Conservation (phyloP, 2,888 invertebrate species). For the Mythimna impura region DNA sequence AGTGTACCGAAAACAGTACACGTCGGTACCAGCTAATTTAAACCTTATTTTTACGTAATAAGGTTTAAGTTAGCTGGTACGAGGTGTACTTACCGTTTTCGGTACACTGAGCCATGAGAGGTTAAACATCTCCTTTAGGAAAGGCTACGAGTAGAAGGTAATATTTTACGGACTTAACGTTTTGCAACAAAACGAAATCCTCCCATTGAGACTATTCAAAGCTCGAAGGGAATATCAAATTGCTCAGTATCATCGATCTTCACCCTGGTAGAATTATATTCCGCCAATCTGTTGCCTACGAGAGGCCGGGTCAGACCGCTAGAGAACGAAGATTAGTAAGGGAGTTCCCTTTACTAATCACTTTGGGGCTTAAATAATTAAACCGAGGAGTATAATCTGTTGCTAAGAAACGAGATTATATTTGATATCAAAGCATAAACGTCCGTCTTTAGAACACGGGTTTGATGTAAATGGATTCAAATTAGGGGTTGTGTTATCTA, state of each 20-base stretch:
- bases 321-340: neutral
- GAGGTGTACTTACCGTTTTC: too few relatives aligned
- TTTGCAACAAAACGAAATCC: neutral
- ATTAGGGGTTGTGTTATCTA: neutral
- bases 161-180: neutral
- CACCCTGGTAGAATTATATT: conserved; percentile 25
- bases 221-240: conserved; percentile 1
- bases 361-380: conserved; percentile 26
- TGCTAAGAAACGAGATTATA: conserved; percentile 25
- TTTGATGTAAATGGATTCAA: conserved; percentile 8
- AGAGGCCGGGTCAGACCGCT: neutral
- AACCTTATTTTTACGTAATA: too few relatives aligned
- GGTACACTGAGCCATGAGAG: too few relatives aligned
- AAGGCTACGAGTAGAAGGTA: neutral
- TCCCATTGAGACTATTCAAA: conserved; percentile 7
- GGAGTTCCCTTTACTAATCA: conserved; percentile 24
- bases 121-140: too few relatives aligned
- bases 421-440: conserved; percentile 8
- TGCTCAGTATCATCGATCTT: conserved; percentile 6
- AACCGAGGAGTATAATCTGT: conserved; percentile 11
- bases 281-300: neutral
- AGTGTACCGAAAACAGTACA: too few relatives aligned
- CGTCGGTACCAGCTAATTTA: too few relatives aligned
- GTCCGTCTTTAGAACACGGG: conserved; percentile 3
- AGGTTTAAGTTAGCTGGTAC: too few relatives aligned